Evolutionary conservation across 2,113 vertebrate species (phyloP).

Genomic region (Sander lucioperca): DNA sequence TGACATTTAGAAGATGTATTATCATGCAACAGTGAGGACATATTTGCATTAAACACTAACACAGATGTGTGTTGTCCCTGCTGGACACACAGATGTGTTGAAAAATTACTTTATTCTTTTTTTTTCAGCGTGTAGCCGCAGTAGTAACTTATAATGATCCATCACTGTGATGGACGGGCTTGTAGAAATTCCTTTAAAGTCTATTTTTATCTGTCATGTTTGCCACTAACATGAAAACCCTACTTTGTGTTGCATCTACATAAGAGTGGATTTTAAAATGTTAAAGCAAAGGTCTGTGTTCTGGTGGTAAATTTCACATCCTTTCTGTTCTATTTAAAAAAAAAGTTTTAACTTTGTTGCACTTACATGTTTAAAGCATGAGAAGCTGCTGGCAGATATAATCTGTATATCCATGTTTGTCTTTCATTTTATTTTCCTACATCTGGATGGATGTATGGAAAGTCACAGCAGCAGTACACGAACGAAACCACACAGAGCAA

Average conservation of each 20-base stretch:
- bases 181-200: constrained; percentile 48
- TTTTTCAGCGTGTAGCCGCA: constrained; percentile 30
- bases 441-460: too few relatives aligned
- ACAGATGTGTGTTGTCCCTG: constrained; percentile 73
- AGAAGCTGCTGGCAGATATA: too few relatives aligned
- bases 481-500: too few relatives aligned
- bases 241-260: constrained; percentile 29
- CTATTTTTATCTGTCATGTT: constrained; percentile 67
- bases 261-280: background rate
- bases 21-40: constrained; percentile 36
- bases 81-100: constrained; percentile 64
- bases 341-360: too few relatives aligned
- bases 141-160: constrained; percentile 41
- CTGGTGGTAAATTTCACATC: background rate
- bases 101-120: constrained; percentile 37
- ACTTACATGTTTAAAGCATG: background rate
- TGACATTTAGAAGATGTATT: constrained; percentile 55
- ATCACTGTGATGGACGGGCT: constrained; percentile 55
- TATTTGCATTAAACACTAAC: constrained; percentile 68
- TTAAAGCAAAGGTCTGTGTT: background rate
- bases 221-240: constrained; percentile 24
- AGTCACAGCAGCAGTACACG: too few relatives aligned
- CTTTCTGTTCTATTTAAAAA: too few relatives aligned
- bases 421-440: too few relatives aligned
- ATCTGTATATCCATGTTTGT: too few relatives aligned